These are phyloP conservation scores for Coptodon rendalli DNA, from an alignment of 2,113 vertebrate genomes.

Conservation along the genomic window DNA sequence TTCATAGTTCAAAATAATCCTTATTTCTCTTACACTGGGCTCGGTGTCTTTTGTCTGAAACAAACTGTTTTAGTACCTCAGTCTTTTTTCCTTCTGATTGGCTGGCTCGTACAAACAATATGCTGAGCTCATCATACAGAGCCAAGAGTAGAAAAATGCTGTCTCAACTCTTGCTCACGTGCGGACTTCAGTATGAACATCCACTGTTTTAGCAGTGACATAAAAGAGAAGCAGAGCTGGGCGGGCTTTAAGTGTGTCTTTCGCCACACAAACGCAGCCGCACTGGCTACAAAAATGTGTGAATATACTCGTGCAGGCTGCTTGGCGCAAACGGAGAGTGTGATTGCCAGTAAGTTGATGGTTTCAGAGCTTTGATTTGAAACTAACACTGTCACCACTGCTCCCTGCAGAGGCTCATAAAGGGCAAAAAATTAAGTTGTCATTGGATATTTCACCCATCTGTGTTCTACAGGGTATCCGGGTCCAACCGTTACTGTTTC, in stretches of 20 bases:
- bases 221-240: neutral
- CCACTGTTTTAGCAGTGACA: neutral
- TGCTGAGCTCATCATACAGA: neutral
- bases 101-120: neutral
- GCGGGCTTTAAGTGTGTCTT: neutral
- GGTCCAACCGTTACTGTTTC: neutral
- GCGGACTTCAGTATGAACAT: neutral
- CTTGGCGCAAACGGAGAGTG: neutral
- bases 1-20: neutral
- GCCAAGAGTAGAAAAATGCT: neutral
- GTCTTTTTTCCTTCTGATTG: neutral
- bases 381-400: neutral
- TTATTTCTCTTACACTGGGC: neutral
- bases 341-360: neutral
- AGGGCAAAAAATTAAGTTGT: neutral
- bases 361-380: neutral
- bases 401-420: neutral
- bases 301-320: neutral
- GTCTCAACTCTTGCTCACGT: neutral
- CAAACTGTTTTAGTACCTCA: neutral
- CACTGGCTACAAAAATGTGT: neutral
- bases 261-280: rapidly evolving
- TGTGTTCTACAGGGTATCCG: neutral
- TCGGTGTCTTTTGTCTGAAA: neutral
- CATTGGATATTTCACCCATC: neutral